Base-by-base conservation (phyloP, 2,888 invertebrate species). In the Macrostomum cliftonense region DNA sequence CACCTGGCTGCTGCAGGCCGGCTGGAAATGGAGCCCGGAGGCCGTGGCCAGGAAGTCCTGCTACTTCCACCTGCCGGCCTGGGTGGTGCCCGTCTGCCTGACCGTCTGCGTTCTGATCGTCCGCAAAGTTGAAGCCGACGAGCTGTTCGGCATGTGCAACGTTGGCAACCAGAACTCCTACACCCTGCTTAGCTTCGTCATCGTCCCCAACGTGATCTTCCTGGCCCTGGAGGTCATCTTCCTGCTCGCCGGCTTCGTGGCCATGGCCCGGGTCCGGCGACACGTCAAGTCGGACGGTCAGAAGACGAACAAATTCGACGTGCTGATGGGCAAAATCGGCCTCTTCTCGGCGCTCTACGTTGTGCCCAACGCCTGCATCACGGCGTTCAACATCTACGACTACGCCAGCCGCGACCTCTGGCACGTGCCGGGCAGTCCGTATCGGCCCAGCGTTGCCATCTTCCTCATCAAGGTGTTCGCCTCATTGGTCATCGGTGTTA, bases 1-100 rank as follows among this genome's bases (percentile, higher is more conserved):
- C 38, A 84, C 84, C 61, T 89, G 89, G 89, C 77, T 78, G 62
- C 73, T 78, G 49, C 57, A 77, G 5, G 73, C 74, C 7, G 73
- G 73, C 45, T 61, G 73, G n/a, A 71, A 72, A 53, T 75, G 76
- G 75, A 69, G 72, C 44, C 72, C 76, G 52, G 78, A 78, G 57
- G 75, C 65, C 64, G 77, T 73, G 52, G 73, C 75, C 61, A 76
- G 66, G 57, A 75, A 70, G 61, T 74, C 71, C 48, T 75, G 74
- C 49, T 76, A 81, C 55, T 79, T 85, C 55, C 86, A 86, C 68
- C 76, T 88, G 43, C 78, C 79, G 16, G 87, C 86, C 21, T 93
- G 91, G 91, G 84, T 84, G n/a, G 73, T 85, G 36, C 87, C 91
- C 0, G 86, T 86, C 0, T 77, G 82, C 9, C 79, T 86, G 63